Conservation (phyloP, 1,140 invertebrate species). For the Paramacrobiotus metropolitanus region DNA sequence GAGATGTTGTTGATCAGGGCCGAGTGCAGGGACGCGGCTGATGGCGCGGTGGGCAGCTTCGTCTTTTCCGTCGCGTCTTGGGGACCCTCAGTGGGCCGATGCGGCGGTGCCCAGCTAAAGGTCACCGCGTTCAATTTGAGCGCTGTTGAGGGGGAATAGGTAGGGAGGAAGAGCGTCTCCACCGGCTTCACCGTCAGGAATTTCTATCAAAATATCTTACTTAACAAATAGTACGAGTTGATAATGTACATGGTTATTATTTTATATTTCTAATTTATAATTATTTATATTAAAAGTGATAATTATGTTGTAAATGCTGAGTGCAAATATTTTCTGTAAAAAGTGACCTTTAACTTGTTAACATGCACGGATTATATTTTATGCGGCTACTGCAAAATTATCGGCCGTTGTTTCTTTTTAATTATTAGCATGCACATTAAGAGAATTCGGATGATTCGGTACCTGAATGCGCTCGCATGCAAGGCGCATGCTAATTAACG, state of each 20-base stretch:
- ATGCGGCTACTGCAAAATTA: neutral
- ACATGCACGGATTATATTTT: neutral
- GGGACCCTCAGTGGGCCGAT: too few species aligned
- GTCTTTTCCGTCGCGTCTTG: neutral
- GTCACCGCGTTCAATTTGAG: neutral
- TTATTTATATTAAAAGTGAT: too few species aligned
- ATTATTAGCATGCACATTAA: too few species aligned
- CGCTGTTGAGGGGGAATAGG: neutral
- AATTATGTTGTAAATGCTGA: too few species aligned
- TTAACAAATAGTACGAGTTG: neutral
- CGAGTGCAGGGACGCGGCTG: neutral
- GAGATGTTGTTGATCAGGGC: slow-evolving; percentile 10
- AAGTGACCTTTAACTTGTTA: too few species aligned
- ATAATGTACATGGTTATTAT: too few species aligned
- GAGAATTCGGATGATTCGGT: too few species aligned
- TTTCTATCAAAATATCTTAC: neutral
- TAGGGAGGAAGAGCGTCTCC: neutral
- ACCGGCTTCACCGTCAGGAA: neutral
- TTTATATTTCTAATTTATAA: too few species aligned
- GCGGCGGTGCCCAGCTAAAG: neutral
- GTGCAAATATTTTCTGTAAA: too few species aligned
- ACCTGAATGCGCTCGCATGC: neutral
- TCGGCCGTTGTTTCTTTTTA: too few species aligned
- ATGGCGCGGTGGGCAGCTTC: neutral
- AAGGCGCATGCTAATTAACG: neutral